Base-by-base conservation (phyloP, 2,113 vertebrate species). In the Rhegmatorhina hoffmannsi region DNA sequence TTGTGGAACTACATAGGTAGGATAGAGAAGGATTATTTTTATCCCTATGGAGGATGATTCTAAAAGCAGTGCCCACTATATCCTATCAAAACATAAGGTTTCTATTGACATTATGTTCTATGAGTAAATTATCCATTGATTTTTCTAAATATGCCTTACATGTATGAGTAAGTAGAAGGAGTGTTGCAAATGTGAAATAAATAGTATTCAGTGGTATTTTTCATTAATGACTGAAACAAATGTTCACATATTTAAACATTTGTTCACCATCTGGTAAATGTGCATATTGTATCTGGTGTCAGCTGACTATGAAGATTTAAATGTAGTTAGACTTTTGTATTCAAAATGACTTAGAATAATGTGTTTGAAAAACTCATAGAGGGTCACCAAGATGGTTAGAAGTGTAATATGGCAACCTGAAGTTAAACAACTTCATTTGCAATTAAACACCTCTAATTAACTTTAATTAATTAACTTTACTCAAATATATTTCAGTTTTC, bases 181-280 rank as follows among this genome's bases (percentile, higher is more conserved):
- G n/a, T 44, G n/a, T n/a, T 94, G 80, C 40, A 85, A 93, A 59
- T 92, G 82, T 94, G 91, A 96, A 94, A 94, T 92, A 85, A 94
- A 94, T 84, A 89, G 49, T 33, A 24, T 84, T 96, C 75, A 49
- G 75, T 91, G 89, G 62, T 64, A 75, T 88, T 94, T 91, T 87
- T 96, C 55, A 81, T 95, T 87, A 85, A 87, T 69, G 56, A 29
- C 62, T 84, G 66, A 89, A 92, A 69, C 76, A 92, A 94, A 87
- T 89, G 83, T 96, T 96, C 79, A 34, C 60, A 25, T 84, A 78
- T 70, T 94, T 84, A 86, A 94, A 79, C 90, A 90, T 95, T 97
- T 95, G 90, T 90, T 95, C 75, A 92, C 40, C 94, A 95, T 91
- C 94, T 97, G 95, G 75, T 94, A 94, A 79, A 74, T 86, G 72